These are phyloP conservation scores for Synchiropus splendidus DNA, from an alignment of 2,113 vertebrate species.

Conservation along the genomic window DNA sequence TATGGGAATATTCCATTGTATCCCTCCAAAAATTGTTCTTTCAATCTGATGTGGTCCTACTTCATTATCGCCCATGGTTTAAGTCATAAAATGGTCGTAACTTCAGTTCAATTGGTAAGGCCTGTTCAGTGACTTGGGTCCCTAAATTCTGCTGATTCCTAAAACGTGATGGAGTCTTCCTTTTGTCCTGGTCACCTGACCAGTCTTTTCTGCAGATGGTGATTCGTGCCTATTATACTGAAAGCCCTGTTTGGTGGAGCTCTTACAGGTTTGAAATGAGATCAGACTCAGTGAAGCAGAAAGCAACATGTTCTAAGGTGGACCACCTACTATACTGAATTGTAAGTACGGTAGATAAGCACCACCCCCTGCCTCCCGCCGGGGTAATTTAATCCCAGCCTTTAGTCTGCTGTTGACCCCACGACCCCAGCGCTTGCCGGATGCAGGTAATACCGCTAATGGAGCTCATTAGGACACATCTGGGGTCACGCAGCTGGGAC, in stretches of 20 bases:
- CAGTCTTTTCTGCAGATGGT: background rate
- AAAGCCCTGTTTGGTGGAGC: constrained; percentile 2
- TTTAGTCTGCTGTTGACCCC: constrained; percentile 53
- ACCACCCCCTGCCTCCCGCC: constrained; percentile 23
- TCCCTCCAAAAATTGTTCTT: too few species aligned
- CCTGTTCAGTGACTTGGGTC: too few species aligned
- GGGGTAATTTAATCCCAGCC: constrained; percentile 64
- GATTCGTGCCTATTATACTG: background rate
- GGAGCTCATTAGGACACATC: constrained; percentile 60
- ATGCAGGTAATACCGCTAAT: constrained; percentile 67
- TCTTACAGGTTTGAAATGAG: constrained; percentile 13
- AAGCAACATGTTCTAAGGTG: constrained; percentile 20
- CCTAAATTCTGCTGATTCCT: too few species aligned
- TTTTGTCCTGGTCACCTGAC: too few species aligned
- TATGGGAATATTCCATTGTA: too few species aligned
- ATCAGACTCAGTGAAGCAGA: constrained; percentile 13
- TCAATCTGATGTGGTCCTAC: too few species aligned
- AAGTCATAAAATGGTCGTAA: too few species aligned
- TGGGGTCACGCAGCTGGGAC: constrained; percentile 48
- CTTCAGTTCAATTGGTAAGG: too few species aligned
- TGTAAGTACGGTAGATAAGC: constrained; percentile 19
- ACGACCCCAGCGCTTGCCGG: constrained; percentile 47
- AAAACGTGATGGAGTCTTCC: too few species aligned
- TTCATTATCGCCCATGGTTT: too few species aligned
- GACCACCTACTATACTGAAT: constrained; percentile 18